Percentiles rank a stretch among this genome's conserved stretches.
Conservation (phyloP, 2,113 vertebrate species). For the Erinaceus europaeus region DNA sequence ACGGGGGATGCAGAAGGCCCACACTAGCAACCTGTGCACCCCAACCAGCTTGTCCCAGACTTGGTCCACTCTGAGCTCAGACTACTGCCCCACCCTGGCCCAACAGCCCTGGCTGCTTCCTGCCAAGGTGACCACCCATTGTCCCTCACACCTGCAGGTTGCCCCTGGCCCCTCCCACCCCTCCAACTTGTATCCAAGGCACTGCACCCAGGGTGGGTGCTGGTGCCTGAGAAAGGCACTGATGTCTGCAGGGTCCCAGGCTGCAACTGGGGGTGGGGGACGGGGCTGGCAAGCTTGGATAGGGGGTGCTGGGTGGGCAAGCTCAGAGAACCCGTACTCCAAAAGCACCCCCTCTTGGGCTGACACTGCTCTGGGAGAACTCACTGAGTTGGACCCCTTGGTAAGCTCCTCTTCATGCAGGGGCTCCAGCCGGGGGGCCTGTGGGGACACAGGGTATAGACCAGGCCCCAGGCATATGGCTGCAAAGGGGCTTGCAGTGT, state of each 20-base stretch:
- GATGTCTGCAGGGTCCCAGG: neutral
- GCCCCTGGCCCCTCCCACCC: neutral
- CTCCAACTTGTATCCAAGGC: too few species aligned
- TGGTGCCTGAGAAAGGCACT: neutral
- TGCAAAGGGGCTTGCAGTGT: too few species aligned
- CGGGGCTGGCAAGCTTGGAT: neutral
- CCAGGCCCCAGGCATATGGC: too few species aligned
- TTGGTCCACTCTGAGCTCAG: neutral
- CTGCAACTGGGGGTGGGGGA: too few species aligned
- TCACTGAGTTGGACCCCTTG: conserved; percentile 87
- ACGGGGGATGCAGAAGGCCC: too few species aligned
- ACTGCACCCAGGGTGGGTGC: too few species aligned
- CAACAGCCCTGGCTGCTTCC: neutral
- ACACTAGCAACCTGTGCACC: too few species aligned
- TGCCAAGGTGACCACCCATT: neutral
- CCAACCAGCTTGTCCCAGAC: too few species aligned
- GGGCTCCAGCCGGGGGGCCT: conserved; percentile 92
- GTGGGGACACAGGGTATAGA: neutral
- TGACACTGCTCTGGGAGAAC: conserved; percentile 30
- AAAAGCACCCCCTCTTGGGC: neutral
- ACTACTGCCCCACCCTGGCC: neutral
- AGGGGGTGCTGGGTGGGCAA: neutral
- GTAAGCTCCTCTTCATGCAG: conserved; percentile 86
- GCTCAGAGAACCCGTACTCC: neutral
- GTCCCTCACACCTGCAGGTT: neutral